Evolutionary conservation across 1,140 invertebrate species (phyloP).

Genomic region (Microvelia longipes): DNA sequence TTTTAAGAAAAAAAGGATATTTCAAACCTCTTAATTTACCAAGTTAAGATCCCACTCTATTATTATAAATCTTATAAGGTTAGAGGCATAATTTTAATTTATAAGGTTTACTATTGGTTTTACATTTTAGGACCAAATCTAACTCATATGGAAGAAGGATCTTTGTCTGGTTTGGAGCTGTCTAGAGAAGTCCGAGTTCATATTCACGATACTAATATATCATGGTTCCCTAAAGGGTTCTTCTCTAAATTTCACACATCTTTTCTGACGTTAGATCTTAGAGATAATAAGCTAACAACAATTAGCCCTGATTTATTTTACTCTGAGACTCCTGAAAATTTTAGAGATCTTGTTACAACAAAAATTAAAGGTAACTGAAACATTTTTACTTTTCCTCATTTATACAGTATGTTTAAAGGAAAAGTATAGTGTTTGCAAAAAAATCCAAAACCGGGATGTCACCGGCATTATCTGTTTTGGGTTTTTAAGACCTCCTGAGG

Average conservation of each 20-base stretch:
- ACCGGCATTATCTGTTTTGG: no score
- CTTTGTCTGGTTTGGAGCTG: slow-evolving; percentile 44
- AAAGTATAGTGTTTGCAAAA: no score
- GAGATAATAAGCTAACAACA: slow-evolving; percentile 61
- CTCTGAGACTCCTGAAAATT: slow-evolving; percentile 60
- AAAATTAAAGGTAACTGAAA: slow-evolving; percentile 48
- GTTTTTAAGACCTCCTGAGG: no score
- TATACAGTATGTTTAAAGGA: no score
- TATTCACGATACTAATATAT: slow-evolving; percentile 56
- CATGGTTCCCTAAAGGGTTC: slow-evolving; percentile 56
- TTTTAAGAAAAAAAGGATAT: no score
- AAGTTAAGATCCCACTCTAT: no score
- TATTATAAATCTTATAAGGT: no score
- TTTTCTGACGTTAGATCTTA: slow-evolving; percentile 63
- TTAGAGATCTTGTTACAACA: slow-evolving; percentile 67
- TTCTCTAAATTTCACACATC: slow-evolving; percentile 58
- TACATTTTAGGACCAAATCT: slow-evolving; percentile 39
- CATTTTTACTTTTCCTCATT: no score
- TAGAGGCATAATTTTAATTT: no score
- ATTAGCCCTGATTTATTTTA: slow-evolving; percentile 68
- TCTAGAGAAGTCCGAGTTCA: slow-evolving; percentile 49
- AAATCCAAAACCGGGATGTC: no score
- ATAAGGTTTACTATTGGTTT: no score
- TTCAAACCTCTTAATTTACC: no score
- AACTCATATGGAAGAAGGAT: slow-evolving; percentile 48